Conservation (phyloP, 64 coral and sea anemone genomes). For the Porites lutea region DNA sequence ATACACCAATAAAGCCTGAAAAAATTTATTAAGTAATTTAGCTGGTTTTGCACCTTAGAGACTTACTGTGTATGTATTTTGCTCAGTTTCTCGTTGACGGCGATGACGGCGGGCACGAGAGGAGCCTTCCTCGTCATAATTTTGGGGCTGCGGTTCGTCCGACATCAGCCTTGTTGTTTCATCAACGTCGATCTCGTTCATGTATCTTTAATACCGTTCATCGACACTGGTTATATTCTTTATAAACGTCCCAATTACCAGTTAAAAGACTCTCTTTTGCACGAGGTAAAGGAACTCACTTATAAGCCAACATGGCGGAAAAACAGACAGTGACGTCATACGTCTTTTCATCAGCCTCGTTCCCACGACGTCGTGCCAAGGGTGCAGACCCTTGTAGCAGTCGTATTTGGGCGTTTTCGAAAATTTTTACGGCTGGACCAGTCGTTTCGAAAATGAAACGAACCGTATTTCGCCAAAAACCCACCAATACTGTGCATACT, state of each 20-base stretch:
- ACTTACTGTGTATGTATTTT: slow-evolving; percentile 53
- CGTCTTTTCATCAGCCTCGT: not conserved
- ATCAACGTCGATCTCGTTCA: slow-evolving; percentile 83
- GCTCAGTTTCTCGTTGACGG: not conserved
- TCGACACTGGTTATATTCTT: not conserved
- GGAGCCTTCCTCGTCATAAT: not conserved
- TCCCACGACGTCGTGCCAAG: not conserved
- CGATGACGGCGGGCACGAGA: slow-evolving; percentile 9
- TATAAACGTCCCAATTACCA: not conserved
- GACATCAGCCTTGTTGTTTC: slow-evolving; percentile 93
- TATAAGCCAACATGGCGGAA: slow-evolving; percentile 76
- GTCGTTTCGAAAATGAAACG: too few species aligned
- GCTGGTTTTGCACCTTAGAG: not conserved
- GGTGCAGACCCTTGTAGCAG: too few species aligned
- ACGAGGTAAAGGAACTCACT: not conserved
- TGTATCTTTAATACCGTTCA: slow-evolving; percentile 30
- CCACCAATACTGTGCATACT: too few species aligned
- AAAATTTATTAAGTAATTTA: not conserved
- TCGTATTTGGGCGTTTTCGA: too few species aligned
- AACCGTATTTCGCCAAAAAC: too few species aligned
- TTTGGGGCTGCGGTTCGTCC: slow-evolving; percentile 55
- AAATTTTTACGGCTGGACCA: too few species aligned
- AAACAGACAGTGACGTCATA: slow-evolving; percentile 81
- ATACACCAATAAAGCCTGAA: not conserved
- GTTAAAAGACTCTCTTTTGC: not conserved